Base-by-base conservation (phyloP, 1,140 invertebrate genomes). In the Drosophila lowei region DNA sequence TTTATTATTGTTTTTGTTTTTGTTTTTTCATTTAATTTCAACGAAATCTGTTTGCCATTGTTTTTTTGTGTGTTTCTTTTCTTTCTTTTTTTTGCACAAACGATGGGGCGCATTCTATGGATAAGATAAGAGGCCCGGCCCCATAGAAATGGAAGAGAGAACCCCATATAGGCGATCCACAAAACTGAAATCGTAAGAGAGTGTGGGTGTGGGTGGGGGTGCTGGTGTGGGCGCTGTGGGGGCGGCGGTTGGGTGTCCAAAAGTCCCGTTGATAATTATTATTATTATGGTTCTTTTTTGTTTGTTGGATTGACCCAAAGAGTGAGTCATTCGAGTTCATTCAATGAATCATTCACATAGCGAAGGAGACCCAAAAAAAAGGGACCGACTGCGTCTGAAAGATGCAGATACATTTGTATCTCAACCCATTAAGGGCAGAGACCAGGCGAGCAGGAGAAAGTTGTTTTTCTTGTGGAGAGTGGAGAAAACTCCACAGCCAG, bases 351-450 rank as follows among this genome's bases (percentile, higher is more conserved):
- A 66, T 43, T 25, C 23, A 23, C 34, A 44, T 1, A 13, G 34
- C 4, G 3, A 15, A 16, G 47, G 44, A 34, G 13, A 18, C 5
- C 8, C 4, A 38, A 38, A 38, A 38, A 13, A 38, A 42, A 38
- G 13, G 21, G 15, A 62, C 25, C n/a, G n/a, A 15, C 9, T 30
- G 30, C 30, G 58, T 48, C 23, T 53, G 43, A n/a, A 13, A 42
- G 56, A 43, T 60, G 23, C 42, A 71, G 50, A 59, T 60, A 47
- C 48, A 71, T 72, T 72, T 72, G 30, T 70, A 72, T 49, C 43
- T 64, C 15, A 42, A 47, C 13, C 59, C 53, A 65, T 74, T 65
- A 73, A 74, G 71, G 71, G 71, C 68, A 73, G 15, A 28, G 18
- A 21, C 34, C 34, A 23, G 9, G 30, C 44, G 66, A 48, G 53